Evolutionary conservation across 1,140 invertebrate species (phyloP).

Genomic region (Holotrichia oblita): DNA sequence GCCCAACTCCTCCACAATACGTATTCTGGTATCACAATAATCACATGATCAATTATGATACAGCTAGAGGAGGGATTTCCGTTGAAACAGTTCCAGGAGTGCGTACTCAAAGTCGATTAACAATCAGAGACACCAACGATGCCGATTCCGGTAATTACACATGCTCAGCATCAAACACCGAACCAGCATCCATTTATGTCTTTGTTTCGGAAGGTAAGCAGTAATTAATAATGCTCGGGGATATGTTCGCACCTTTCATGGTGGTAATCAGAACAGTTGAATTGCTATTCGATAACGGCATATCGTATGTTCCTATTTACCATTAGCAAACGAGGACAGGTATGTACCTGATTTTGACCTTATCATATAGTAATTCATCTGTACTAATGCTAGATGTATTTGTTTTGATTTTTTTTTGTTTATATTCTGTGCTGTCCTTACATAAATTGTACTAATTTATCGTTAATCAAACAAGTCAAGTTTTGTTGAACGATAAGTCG

Average conservation of each 20-base stretch:
- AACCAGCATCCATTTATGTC: conserved; percentile 87
- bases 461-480: no score
- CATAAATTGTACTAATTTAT: no score
- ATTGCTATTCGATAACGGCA: neutral
- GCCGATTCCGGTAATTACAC: conserved; percentile 92
- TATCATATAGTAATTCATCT: no score
- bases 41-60: conserved; percentile 92
- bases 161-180: conserved; percentile 88
- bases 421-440: no score
- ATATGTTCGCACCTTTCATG: neutral
- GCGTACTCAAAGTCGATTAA: conserved; percentile 82
- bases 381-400: no score
- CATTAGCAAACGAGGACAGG: no score
- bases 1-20: conserved; percentile 87
- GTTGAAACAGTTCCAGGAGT: conserved; percentile 87
- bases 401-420: no score
- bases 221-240: neutral
- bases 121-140: conserved; percentile 83
- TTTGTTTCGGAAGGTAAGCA: conserved; percentile 86
- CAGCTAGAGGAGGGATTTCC: conserved; percentile 81
- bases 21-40: conserved; percentile 94
- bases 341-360: no score
- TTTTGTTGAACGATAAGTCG: no score
- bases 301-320: no score
- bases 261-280: neutral